Conservation (phyloP, 2,113 vertebrate species). For the Mola mola region DNA sequence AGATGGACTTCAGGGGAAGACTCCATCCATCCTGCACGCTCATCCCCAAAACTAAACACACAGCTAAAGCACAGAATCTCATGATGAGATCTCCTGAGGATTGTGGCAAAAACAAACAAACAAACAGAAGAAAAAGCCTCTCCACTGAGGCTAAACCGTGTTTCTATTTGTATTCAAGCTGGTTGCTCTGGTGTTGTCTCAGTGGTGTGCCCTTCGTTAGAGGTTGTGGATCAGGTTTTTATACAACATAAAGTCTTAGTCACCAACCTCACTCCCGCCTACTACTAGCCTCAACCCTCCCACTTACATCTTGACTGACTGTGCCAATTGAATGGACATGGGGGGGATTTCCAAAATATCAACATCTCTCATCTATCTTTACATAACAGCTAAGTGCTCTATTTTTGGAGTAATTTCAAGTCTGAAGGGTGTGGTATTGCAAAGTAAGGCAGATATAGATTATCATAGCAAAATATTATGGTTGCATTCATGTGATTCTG, state of each 20-base stretch:
- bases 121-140: constrained; percentile 3
- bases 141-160: constrained; percentile 20
- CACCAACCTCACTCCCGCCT: constrained; percentile 60
- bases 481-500: not conserved
- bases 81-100: constrained; percentile 65
- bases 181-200: constrained; percentile 46
- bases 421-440: not conserved
- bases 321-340: constrained; percentile 8
- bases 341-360: constrained; percentile 77
- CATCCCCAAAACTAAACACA: constrained; percentile 73
- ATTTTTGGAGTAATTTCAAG: constrained; percentile 16
- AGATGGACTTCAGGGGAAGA: constrained; percentile 69
- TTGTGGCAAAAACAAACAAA: not conserved
- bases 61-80: constrained; percentile 63
- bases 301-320: constrained; percentile 40
- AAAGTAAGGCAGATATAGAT: constrained; percentile 1
- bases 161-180: constrained; percentile 16
- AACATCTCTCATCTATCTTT: constrained; percentile 62
- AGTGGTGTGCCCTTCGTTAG: constrained; percentile 35
- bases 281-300: constrained; percentile 65
- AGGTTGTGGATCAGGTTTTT: constrained; percentile 69
- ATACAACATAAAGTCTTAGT: constrained; percentile 69
- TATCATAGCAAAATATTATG: constrained; percentile 4
- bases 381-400: constrained; percentile 29
- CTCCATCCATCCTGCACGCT: constrained; percentile 71